Conservation (phyloP, 1,140 invertebrate species). For the Xylocopa sonorina region DNA sequence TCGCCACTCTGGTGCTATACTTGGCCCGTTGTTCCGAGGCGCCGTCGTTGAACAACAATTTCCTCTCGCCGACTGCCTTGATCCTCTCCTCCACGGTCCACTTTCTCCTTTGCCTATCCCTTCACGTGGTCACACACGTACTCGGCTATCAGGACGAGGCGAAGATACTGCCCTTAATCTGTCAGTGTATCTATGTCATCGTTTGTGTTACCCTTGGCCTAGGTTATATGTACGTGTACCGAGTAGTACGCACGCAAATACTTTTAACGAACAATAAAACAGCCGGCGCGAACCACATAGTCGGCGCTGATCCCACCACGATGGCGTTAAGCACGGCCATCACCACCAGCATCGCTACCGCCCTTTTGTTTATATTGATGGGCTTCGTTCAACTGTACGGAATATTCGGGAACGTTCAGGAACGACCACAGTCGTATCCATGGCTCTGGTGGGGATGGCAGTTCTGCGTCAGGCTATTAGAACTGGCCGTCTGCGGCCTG, state of each 20-base stretch:
- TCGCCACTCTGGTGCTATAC: slow-evolving; percentile 92
- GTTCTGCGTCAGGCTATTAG: slow-evolving; percentile 90
- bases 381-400: slow-evolving; percentile 92
- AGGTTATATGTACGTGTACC: slow-evolving; percentile 92
- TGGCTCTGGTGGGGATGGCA: slow-evolving; percentile 96
- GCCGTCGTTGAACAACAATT: slow-evolving; percentile 82
- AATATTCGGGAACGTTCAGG: slow-evolving; percentile 86
- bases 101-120: slow-evolving; percentile 88
- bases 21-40: slow-evolving; percentile 87
- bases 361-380: slow-evolving; percentile 90
- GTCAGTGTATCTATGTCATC: slow-evolving; percentile 91
- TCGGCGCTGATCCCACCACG: slow-evolving; percentile 76
- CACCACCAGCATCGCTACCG: slow-evolving; percentile 92
- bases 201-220: slow-evolving; percentile 90
- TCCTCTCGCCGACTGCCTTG: slow-evolving; percentile 88
- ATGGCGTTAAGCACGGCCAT: slow-evolving; percentile 87
- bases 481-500: slow-evolving; percentile 91
- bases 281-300: slow-evolving; percentile 72
- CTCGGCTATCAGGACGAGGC: slow-evolving; percentile 80
- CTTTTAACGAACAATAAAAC: slow-evolving; percentile 74
- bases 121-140: slow-evolving; percentile 87
- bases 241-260: slow-evolving; percentile 77
- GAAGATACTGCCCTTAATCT: slow-evolving; percentile 87
- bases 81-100: slow-evolving; percentile 88
- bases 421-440: slow-evolving; percentile 83